Evolutionary conservation across 2,797 vertebrate species (phyloP), one percentile per base, ranked within the genome.

Genomic region (Tangara arthus): DNA sequence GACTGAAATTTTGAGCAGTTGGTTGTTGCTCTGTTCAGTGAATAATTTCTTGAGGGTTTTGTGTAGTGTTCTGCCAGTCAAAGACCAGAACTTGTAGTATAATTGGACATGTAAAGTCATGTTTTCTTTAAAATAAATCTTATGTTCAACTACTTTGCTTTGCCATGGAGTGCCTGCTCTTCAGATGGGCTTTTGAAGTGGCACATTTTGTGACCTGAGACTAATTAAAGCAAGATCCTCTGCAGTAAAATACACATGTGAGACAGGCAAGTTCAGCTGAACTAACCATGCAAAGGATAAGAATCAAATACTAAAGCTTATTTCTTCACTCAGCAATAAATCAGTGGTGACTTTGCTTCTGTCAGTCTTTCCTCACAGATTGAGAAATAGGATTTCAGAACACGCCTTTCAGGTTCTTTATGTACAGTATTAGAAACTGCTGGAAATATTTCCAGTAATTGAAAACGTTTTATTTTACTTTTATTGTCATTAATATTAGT

Each of bases 51-150:
- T 44, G 27, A 32, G 19, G 8, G 20, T 76, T 63, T 71, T 60
- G 9, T 72, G 28, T 44, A 0, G 0, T 55, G 3, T 47, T 78
- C 47, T 46, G 9, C 46, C 46, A 47, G 13, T 9, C 34, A 24
- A 15, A 70, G 53, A 23, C 16, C 42, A 3, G 35, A 49, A 6
- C 12, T 50, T 71, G 6, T 26, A 46, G 27, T 15, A 2, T 56
- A n/a, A 63, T 75, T 87, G 24, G 28, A 34, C 34, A 16, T 2
- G 3, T 5, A 13, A 35, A 52, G 15, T 50, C 19, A 8, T 24
- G 23, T 56, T 69, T 28, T 53, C 65, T 59, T 55, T 75, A 27
- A 52, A 79, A 87, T 16, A 30, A 68, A 21, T 59, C 12, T 28
- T 34, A 23, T 6, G 19, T 32, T 83, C 34, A 30, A 1, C 30